A percentile compares a stretch with the other conserved stretches of the same genome.
phyloP scores from a whole-genome alignment of 2,797 vertebrate species.

The Orestias chungarensis region DNA sequence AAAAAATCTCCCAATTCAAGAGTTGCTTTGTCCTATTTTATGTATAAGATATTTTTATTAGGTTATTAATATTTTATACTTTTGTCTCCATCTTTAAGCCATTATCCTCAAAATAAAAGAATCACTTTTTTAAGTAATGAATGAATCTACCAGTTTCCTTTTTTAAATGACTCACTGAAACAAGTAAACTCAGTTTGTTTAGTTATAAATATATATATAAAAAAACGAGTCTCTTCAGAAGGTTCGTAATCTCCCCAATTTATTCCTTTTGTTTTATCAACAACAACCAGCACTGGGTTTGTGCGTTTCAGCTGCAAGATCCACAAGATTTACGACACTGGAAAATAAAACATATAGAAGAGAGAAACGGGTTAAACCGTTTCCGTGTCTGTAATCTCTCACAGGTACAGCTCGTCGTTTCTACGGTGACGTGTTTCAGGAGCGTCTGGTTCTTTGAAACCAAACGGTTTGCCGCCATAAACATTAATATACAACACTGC shows the following conservation, averaged over 20 bases:
- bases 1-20: no score
- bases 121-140: no score
- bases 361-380: conserved; percentile 28
- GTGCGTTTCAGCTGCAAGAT: conserved; percentile 69
- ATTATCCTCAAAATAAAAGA: no score
- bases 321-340: conserved; percentile 44
- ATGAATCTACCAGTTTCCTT: no score
- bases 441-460: conserved; percentile 11
- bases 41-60: no score
- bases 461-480: conserved; percentile 20
- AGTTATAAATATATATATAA: no score
- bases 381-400: not conserved
- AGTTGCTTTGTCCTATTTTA: no score
- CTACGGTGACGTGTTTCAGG: conserved; percentile 13
- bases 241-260: conserved; percentile 57
- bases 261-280: conserved; percentile 56
- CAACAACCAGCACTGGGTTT: conserved; percentile 57
- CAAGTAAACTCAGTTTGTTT: no score
- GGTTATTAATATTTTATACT: no score
- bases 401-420: conserved; percentile 28
- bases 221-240: conserved; percentile 34
- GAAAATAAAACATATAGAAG: conserved; percentile 44
- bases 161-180: no score
- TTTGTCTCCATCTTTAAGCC: no score
- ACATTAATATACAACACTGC: conserved; percentile 46